phyloP scores from a whole-genome alignment of 2,888 invertebrate species.

The Cloeon dipterum region DNA sequence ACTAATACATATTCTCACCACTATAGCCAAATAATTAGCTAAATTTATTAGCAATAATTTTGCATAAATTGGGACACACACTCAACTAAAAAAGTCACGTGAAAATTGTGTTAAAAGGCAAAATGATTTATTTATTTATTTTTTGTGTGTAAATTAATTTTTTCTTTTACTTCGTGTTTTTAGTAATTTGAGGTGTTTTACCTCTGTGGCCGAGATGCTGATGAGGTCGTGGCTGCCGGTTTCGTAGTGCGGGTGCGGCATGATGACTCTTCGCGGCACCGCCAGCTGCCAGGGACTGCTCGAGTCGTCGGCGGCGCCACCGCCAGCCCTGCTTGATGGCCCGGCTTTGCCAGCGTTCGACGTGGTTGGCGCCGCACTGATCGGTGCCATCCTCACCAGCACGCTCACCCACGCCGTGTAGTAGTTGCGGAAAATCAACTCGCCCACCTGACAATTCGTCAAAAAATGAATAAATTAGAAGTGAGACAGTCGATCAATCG shows the following conservation, averaged over 20 bases:
- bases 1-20: no score
- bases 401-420: constrained; percentile 16
- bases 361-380: constrained; percentile 3
- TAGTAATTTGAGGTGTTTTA: no score
- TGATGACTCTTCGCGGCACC: constrained; percentile 12
- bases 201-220: constrained; percentile 15
- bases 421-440: constrained; percentile 16
- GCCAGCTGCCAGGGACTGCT: constrained; percentile 12
- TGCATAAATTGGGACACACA: no score
- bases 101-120: no score
- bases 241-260: constrained; percentile 16
- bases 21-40: no score
- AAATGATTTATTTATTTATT: no score
- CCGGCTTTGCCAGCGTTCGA: constrained; percentile 3
- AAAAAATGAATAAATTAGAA: no score
- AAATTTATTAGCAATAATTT: no score
- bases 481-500: no score
- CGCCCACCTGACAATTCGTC: constrained; percentile 13
- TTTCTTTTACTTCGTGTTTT: no score
- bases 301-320: constrained; percentile 3
- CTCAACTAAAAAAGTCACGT: no score
- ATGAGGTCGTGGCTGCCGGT: constrained; percentile 15
- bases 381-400: constrained; percentile 9
- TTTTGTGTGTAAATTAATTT: no score
- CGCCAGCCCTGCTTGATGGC: background rate